Base-by-base conservation (phyloP, 2,888 invertebrate genomes). In the Sipha maydis region DNA sequence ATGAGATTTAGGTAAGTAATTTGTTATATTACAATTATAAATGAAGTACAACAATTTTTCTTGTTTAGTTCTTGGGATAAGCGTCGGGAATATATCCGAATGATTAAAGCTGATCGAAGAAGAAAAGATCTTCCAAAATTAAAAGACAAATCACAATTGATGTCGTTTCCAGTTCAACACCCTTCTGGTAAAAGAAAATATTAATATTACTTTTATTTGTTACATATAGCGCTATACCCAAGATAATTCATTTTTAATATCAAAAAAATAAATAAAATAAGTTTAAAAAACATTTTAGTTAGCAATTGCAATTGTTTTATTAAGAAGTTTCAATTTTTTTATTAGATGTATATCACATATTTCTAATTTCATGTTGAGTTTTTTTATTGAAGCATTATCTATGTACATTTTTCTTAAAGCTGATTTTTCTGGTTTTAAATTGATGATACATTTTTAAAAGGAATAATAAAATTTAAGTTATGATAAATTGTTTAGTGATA, bases 11-110 rank as follows among this genome's bases (percentile, higher is more conserved):
- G 88, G 88, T 88, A 21, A 0, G 19, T 38, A 38, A 28, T 61
- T 67, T 25, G 0, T 61, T 48, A 28, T 56, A 31, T 48, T 48
- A 88, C 48, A 25, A 61, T 0, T 86, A 0, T 56, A 1, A 19
- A 21, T 54, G 34, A 25, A 4, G 8, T 14, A 54, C 7, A 67
- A 82, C 61, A 41, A 14, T 88, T 67, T 67, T 14, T 76, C 0
- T 38, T 38, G 17, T 76, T 82, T 82, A 89, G 89, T 85, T 90
- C 90, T 48, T 90, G 90, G 90, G 90, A 90, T 79, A 89, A 89
- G 21, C 90, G 90, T 31, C 90, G 90, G 38, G 83, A 85, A 38
- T 90, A 90, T 61, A 77, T 89, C 48, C 86, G 90, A 34, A 89
- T 85, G 76, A 31, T 89, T 34, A 76, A 89, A 86, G 86, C 89